Evolutionary conservation across 2,797 vertebrate species (phyloP), one percentile per base, ranked within the genome.

Genomic region (Sebastes cheni): DNA sequence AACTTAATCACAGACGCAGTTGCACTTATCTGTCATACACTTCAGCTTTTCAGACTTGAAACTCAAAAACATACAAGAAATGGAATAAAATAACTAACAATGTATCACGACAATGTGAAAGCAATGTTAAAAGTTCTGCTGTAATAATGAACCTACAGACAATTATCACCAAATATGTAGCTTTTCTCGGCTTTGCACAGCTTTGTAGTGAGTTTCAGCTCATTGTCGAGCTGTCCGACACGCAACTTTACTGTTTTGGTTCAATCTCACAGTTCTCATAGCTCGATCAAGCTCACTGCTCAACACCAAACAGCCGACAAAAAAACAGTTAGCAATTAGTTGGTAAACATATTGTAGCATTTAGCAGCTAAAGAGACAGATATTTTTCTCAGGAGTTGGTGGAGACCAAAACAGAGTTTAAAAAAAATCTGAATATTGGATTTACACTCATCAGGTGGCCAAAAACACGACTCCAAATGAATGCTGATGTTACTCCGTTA

Each of bases 1-100:
- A 30, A 80, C 54, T 82, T 88, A 77, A 82, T 87, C 66, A 81
- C 64, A 82, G 42, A 80, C 68, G 30, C 55, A 52, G 55, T 61
- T 54, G 50, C 50, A 54, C 50, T 54, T 39, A 61, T 46, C 30
- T 68, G 55, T 78, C 27, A 61, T 27, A 62, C 9, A 34, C 23
- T 13, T 8, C 22, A 58, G n/a, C 58, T 62, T 59, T 80, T 84
- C 18, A 61, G 27, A 77, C 14, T 60, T 7, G 61, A 72, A 22
- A 11, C 1, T 22, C 50, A n/a, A 54, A 52, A 54, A 54, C 50
- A 22, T 54, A 54, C n/a, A 54, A 54, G 16, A 29, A 23, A 46
- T 1, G 4, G 0, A 50, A 14, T 3, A n/a, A 27, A 14, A 18
- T 22, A 36, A 54, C 50, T 22, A 18, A 52, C 50, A 52, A 11